Conservation (phyloP, 2,888 invertebrate genomes). For the Apamea monoglypha region DNA sequence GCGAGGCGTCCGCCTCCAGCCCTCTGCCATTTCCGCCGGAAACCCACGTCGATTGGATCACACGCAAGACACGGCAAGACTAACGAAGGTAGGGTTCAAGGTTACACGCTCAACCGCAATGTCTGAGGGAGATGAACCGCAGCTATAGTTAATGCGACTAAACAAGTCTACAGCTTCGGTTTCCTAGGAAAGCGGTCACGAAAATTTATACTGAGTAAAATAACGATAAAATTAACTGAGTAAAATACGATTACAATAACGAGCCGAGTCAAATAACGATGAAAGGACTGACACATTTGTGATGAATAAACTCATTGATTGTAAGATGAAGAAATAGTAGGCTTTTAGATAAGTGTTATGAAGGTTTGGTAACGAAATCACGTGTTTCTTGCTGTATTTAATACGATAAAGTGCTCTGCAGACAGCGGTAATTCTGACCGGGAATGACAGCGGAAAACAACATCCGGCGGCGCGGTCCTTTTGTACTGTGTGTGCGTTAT, state of each 20-base stretch:
- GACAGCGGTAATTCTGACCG: too few relatives aligned
- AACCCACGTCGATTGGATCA: neutral
- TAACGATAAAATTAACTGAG: too few relatives aligned
- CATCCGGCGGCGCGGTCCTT: too few relatives aligned
- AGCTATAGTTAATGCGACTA: neutral
- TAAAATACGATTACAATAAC: too few relatives aligned
- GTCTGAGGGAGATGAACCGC: neutral
- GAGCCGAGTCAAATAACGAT: too few relatives aligned
- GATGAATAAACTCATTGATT: neutral
- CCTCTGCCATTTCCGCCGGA: neutral
- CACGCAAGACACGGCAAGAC: too few relatives aligned
- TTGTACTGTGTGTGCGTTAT: too few relatives aligned
- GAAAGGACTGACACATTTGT: neutral
- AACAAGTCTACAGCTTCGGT: neutral
- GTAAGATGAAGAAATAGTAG: neutral
- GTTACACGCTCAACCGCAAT: neutral
- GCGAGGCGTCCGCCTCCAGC: neutral
- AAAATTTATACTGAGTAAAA: too few relatives aligned
- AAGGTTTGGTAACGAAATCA: neutral
- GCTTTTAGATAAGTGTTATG: neutral
- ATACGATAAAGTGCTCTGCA: too few relatives aligned
- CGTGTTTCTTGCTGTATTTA: neutral
- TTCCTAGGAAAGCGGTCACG: neutral
- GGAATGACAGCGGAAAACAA: too few relatives aligned
- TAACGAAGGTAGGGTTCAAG: neutral